A percentile compares a stretch with the other conserved stretches of the same genome.
These are phyloP conservation scores for Pachycephala philippinensis DNA, from an alignment of 2,113 vertebrate genomes.

Conservation along the genomic window DNA sequence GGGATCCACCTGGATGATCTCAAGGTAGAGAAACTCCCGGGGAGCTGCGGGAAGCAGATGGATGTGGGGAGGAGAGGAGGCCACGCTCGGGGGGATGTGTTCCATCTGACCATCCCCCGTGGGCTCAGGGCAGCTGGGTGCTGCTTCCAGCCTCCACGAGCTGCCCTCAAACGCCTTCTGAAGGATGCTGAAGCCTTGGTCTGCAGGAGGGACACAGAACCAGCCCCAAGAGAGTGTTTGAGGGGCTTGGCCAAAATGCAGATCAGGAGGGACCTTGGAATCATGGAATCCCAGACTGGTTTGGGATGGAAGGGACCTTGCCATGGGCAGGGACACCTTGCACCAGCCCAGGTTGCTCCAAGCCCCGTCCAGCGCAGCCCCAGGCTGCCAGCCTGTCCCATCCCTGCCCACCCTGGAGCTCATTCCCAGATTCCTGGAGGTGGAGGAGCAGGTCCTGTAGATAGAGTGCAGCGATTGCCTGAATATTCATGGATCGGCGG, in stretches of 20 bases:
- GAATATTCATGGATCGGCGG: conserved; percentile 4
- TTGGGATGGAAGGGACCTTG: background rate
- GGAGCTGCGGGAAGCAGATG: background rate
- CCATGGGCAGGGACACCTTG: background rate
- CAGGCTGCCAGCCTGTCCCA: background rate
- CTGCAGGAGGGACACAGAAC: background rate
- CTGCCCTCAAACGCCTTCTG: rapidly evolving
- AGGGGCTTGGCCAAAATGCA: background rate
- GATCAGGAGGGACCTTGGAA: background rate
- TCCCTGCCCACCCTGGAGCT: background rate
- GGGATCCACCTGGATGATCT: background rate
- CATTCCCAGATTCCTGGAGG: background rate
- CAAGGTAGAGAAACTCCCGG: background rate
- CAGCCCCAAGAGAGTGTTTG: background rate
- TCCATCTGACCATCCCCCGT: rapidly evolving
- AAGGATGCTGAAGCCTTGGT: background rate
- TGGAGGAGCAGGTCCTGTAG: background rate
- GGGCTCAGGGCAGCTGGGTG: rapidly evolving
- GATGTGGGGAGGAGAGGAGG: background rate
- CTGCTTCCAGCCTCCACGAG: background rate
- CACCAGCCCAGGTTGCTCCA: background rate
- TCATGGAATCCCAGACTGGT: background rate
- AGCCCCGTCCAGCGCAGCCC: background rate
- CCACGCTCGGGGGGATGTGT: background rate
- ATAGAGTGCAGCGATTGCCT: background rate